These are phyloP conservation scores for Raja brachyura DNA, from an alignment of 2,113 vertebrate species.

Conservation along the genomic window DNA sequence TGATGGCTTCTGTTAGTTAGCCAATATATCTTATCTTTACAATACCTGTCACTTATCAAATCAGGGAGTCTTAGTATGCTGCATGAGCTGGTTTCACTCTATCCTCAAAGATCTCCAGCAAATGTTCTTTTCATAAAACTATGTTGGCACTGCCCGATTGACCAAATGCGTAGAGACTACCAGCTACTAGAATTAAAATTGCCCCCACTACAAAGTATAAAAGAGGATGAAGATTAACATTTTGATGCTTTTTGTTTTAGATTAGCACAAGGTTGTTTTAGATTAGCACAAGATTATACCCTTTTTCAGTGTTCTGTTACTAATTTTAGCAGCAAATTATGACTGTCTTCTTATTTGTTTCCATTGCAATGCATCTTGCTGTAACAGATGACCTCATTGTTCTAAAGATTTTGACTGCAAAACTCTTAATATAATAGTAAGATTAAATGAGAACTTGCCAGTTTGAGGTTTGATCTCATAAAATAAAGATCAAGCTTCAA, in stretches of 20 bases:
- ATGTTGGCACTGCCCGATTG: too few relatives aligned
- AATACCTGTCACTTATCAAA: too few relatives aligned
- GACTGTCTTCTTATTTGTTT: background rate
- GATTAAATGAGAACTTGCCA: too few relatives aligned
- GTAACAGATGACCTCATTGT: background rate
- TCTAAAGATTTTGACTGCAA: background rate
- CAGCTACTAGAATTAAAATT: background rate
- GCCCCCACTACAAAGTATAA: background rate
- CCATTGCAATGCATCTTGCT: background rate
- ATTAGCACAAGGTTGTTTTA: background rate
- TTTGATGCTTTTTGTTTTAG: background rate
- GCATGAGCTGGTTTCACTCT: too few relatives aligned
- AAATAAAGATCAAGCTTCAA: too few relatives aligned
- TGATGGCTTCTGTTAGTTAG: too few relatives aligned
- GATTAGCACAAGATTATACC: background rate
- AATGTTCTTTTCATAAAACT: too few relatives aligned
- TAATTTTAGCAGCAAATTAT: background rate
- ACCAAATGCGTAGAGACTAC: too few relatives aligned
- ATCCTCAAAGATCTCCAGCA: too few relatives aligned
- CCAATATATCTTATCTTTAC: too few relatives aligned
- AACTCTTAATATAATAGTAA: background rate
- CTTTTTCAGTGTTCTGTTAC: background rate
- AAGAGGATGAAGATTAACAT: background rate
- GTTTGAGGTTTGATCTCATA: too few relatives aligned
- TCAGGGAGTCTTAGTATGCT: too few relatives aligned